Percentiles rank a stretch among this genome's conserved stretches.
These are phyloP conservation scores for Drosophila fulvimacula DNA, from an alignment of 2,888 invertebrate species.

Conservation along the genomic window DNA sequence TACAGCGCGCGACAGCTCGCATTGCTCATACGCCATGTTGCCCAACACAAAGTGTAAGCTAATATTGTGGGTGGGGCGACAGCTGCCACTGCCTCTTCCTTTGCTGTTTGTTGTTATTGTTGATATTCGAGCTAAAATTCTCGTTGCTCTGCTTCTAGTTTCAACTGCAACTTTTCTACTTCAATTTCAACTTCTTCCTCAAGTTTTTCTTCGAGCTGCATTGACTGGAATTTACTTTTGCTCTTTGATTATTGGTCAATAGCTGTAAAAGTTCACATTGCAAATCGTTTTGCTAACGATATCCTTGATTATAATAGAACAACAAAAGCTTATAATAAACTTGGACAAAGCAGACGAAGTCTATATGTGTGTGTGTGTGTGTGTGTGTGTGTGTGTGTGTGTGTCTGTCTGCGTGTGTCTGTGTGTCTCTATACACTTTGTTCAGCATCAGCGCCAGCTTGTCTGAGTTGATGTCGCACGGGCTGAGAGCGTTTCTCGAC, in stretches of 20 bases:
- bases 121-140: conserved; percentile 12
- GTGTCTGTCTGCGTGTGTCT: neutral
- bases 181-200: neutral
- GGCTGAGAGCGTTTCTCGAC: neutral
- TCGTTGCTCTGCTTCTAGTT: neutral
- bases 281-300: conserved; percentile 7
- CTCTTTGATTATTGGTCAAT: conserved; percentile 5
- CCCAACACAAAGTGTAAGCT: conserved; percentile 53
- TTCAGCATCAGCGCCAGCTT: conserved; percentile 15
- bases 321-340: conserved; percentile 3
- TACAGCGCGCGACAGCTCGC: conserved; percentile 39
- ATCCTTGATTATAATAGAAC: conserved; percentile 3
- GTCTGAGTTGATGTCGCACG: conserved; percentile 10
- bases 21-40: conserved; percentile 61
- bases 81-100: neutral
- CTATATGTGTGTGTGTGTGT: neutral
- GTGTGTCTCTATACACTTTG: neutral
- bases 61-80: conserved; percentile 39
- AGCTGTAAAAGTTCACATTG: conserved; percentile 4
- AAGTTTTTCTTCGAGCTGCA: neutral
- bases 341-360: neutral
- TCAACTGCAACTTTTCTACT: neutral
- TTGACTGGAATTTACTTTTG: neutral
- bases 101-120: conserved; percentile 11
- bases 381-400: neutral